Conservation (phyloP, 64 coral and sea anemone species). For the Montipora sp. region DNA sequence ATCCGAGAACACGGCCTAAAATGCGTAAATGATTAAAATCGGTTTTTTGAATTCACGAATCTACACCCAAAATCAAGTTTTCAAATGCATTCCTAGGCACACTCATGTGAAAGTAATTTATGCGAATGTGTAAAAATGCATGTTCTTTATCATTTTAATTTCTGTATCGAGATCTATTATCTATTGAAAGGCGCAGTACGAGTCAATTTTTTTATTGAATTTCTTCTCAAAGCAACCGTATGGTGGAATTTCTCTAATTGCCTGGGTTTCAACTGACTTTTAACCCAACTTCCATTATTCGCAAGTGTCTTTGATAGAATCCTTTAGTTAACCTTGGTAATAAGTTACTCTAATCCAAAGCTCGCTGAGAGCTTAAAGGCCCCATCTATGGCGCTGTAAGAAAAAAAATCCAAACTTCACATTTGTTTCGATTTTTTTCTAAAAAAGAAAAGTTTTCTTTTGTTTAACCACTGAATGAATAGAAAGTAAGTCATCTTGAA, state of each 20-base stretch:
- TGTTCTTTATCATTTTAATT: background rate
- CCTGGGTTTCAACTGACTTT: background rate
- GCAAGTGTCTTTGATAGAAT: background rate
- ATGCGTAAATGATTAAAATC: background rate
- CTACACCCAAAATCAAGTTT: background rate
- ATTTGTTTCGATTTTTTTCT: no score
- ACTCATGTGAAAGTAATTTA: background rate
- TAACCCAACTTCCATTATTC: background rate
- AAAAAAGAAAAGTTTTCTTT: background rate
- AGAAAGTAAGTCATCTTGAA: background rate
- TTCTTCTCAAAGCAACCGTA: background rate
- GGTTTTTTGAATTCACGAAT: background rate
- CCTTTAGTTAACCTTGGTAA: background rate
- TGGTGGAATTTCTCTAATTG: background rate
- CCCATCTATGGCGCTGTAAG: no score
- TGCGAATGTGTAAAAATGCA: background rate
- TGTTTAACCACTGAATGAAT: background rate
- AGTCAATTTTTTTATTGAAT: background rate
- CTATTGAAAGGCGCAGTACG: background rate
- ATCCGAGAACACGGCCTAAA: background rate
- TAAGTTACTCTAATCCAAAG: no score
- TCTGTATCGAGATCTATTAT: background rate
- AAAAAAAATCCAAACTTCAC: no score
- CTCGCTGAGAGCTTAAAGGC: no score
- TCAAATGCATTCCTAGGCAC: conserved; percentile 18